Evolutionary conservation across 2,113 vertebrate species (phyloP), one percentile per base, ranked within the genome.

Genomic region (Coryphaenoides rupestris): DNA sequence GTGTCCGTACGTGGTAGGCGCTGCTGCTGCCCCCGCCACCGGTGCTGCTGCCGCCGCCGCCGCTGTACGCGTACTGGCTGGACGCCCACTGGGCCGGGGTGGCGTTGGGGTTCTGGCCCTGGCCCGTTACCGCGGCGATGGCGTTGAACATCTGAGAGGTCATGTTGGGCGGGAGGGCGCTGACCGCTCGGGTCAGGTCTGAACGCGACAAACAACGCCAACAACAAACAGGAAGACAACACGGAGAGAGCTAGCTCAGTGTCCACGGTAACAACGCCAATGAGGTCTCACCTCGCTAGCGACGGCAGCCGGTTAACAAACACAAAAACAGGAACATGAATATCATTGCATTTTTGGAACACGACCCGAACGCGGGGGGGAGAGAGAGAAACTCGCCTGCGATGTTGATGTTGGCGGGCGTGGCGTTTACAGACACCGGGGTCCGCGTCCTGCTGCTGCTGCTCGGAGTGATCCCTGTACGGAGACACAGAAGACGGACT

Each of bases 81-180:
- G 92, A 94, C 15, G 90, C 89, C 92, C 92, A 95, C 66, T 93
- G 93, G 0, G 89, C 91, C 7, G 92, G 92, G 26, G 93, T 95
- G 63, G 90, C 89, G 55, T 93, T 92, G n/a, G 92, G 89, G 68
- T 93, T 95, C 78, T 94, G 94, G 52, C 92, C 93, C 77, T 94
- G 92, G 40, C 92, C 91, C 0, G 90, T 94, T 69, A 94, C 93
- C 0, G 93, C 90, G 3, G 92, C 90, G 1, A 94, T 94, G 78
- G 93, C 93, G 78, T 82, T 97, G 87, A 95, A 96, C 91, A 94
- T 93, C 84, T 90, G 93, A 0, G 94, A 94, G 9, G 94, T 96
- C 92, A 96, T 94, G 83, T 93, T 95, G 80, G 93, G 93, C 0
- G 94, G 93, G 0, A 96, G 85, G 64, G 93, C 88, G 0, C 91